Evolutionary conservation across 2,888 invertebrate genomes (phyloP).

Genomic region (Penaeus monodon): DNA sequence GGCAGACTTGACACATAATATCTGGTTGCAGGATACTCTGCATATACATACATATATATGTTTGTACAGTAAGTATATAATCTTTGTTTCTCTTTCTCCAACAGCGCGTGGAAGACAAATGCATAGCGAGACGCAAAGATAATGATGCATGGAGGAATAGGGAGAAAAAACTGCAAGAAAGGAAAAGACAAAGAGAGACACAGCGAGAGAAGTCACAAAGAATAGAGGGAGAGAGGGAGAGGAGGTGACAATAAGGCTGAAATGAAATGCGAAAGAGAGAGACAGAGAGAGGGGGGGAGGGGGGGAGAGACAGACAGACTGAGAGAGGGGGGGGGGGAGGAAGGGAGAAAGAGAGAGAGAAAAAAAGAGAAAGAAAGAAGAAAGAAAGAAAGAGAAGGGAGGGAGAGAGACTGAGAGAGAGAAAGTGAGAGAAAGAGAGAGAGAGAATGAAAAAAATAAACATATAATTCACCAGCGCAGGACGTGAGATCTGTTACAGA

Average conservation of each 20-base stretch:
- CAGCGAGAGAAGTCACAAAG: neutral
- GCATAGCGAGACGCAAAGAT: too few relatives aligned
- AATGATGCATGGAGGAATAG: neutral
- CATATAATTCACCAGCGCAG: too few relatives aligned
- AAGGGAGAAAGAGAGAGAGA: too few relatives aligned
- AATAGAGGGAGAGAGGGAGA: slow-evolving; percentile 1
- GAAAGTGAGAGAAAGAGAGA: neutral
- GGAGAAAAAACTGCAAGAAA: neutral
- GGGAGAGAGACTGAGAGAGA: neutral
- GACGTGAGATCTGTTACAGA: too few relatives aligned
- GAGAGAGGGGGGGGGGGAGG: neutral
- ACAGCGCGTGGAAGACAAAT: too few relatives aligned
- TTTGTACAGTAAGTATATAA: too few relatives aligned
- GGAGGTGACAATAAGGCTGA: neutral
- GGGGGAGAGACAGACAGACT: slow-evolving; percentile 20
- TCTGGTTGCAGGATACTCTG: too few relatives aligned
- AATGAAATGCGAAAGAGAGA: slow-evolving; percentile 5
- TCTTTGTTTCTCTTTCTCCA: too few relatives aligned
- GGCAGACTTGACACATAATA: too few relatives aligned
- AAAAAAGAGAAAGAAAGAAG: neutral
- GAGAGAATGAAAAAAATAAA: neutral
- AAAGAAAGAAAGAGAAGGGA: neutral
- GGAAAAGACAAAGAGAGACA: slow-evolving; percentile 3
- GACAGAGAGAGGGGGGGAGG: slow-evolving; percentile 18
- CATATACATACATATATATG: too few relatives aligned